Percentiles rank a stretch among this genome's conserved stretches.
phyloP scores from a whole-genome alignment of 2,797 vertebrate genomes.

The Gobio occitaniae region DNA sequence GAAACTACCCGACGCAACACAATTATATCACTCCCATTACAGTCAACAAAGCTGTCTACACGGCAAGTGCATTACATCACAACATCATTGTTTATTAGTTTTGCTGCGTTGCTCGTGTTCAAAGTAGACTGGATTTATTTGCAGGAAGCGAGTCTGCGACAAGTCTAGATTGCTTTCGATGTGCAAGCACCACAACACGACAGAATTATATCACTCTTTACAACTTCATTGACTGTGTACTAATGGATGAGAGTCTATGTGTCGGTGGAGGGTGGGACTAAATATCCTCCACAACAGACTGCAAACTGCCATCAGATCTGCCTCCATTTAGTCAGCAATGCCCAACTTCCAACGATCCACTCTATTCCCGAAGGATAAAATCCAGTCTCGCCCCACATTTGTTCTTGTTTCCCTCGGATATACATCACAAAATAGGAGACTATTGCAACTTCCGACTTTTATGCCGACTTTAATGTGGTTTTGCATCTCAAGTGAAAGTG shows the following conservation, averaged over 20 bases:
- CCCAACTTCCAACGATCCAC: too few species aligned
- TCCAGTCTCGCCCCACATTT: too few species aligned
- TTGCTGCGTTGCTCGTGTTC: background rate
- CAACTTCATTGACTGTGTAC: background rate
- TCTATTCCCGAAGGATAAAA: too few species aligned
- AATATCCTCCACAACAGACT: too few species aligned
- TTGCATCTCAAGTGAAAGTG: too few species aligned
- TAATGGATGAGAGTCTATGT: background rate
- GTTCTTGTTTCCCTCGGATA: too few species aligned
- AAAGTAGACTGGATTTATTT: conserved; percentile 1
- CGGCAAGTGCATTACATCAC: background rate
- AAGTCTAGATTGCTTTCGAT: conserved; percentile 6
- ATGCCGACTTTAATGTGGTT: too few species aligned
- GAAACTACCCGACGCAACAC: background rate
- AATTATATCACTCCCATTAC: background rate
- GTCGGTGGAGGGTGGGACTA: too few species aligned
- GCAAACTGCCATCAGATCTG: too few species aligned
- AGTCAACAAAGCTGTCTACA: conserved; percentile 2
- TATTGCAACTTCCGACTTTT: too few species aligned
- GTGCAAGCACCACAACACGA: background rate
- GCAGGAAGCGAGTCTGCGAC: background rate
- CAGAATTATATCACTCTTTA: background rate
- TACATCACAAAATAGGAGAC: too few species aligned
- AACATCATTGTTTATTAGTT: background rate
- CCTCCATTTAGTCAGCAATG: too few species aligned